These are phyloP conservation scores for Thymallus thymallus DNA, from an alignment of 2,113 vertebrate genomes.

Conservation along the genomic window DNA sequence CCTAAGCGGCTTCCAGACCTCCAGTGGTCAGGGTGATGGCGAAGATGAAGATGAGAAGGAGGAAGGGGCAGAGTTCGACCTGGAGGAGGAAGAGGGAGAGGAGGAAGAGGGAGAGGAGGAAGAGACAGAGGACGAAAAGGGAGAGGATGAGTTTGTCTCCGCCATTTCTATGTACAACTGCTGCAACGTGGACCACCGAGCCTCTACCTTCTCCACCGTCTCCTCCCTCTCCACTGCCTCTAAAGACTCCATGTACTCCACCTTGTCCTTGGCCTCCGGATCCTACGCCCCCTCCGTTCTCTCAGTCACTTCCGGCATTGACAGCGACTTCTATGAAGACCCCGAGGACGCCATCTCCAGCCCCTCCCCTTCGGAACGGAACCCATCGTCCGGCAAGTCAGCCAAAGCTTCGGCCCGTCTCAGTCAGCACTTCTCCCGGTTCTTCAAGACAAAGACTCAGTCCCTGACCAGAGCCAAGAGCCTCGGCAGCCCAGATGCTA, in stretches of 20 bases:
- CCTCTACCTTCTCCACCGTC: slow-evolving; percentile 73
- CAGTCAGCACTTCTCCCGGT: slow-evolving; percentile 79
- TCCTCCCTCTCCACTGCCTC: slow-evolving; percentile 76
- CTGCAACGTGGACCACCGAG: slow-evolving; percentile 52
- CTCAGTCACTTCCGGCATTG: slow-evolving; percentile 81
- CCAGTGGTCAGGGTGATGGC: slow-evolving; percentile 62
- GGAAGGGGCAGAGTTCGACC: slow-evolving; percentile 38
- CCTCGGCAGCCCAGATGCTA: slow-evolving; percentile 76
- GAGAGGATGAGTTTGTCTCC: slow-evolving; percentile 44
- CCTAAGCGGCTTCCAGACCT: slow-evolving; percentile 36
- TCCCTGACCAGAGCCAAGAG: slow-evolving; percentile 82
- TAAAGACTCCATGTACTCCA: slow-evolving; percentile 83
- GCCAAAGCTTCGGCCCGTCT: slow-evolving; percentile 63
- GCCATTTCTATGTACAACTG: slow-evolving; percentile 61
- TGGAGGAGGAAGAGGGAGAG: slow-evolving; percentile 69
- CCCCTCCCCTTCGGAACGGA: slow-evolving; percentile 19
- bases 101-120: slow-evolving; percentile 64
- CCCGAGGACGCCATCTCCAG: slow-evolving; percentile 75
- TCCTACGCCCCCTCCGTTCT: slow-evolving; percentile 80
- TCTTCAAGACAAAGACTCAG: slow-evolving; percentile 84
- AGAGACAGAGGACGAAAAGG: slow-evolving; percentile 73
- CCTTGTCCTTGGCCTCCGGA: slow-evolving; percentile 71
- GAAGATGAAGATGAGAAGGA: slow-evolving; percentile 65
- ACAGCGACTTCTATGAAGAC: slow-evolving; percentile 91
- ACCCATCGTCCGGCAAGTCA: slow-evolving; percentile 14